Evolutionary conservation across 2,888 invertebrate species (phyloP).

Genomic region (Eristalis arbustorum): DNA sequence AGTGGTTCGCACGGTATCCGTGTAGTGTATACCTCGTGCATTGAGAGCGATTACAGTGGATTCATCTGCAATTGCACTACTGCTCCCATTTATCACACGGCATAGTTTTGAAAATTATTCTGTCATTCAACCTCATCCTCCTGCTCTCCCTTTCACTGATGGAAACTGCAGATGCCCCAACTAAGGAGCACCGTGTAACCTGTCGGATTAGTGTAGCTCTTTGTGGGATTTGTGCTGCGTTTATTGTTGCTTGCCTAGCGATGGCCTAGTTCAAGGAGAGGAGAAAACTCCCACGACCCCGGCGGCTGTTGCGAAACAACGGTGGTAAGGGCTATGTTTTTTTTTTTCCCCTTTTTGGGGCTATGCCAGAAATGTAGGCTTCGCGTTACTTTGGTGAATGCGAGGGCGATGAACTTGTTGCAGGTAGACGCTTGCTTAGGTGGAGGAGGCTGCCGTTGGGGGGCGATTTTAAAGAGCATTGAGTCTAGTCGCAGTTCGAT

Average conservation of each 20-base stretch:
- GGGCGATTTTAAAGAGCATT: too few species aligned
- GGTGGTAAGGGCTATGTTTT: neutral
- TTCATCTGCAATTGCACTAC: conserved; percentile 50
- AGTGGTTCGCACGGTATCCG: neutral
- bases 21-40: neutral
- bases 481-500: too few species aligned
- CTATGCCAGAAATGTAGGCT: neutral
- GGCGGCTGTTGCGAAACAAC: neutral
- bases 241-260: conserved; percentile 28
- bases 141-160: neutral
- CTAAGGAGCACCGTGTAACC: conserved; percentile 15
- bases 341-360: neutral
- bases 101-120: conserved; percentile 54
- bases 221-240: conserved; percentile 21
- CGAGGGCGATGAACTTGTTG: neutral
- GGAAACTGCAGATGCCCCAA: conserved; percentile 2
- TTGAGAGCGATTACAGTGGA: conserved; percentile 18
- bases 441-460: too few species aligned
- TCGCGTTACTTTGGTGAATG: neutral
- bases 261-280: neutral
- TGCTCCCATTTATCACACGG: conserved; percentile 62
- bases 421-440: neutral
- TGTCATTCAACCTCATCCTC: neutral
- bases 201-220: conserved; percentile 45
- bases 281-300: neutral